Conservation (phyloP, 35 echinoderm and acorn worm species). For the Acanthaster planci region DNA sequence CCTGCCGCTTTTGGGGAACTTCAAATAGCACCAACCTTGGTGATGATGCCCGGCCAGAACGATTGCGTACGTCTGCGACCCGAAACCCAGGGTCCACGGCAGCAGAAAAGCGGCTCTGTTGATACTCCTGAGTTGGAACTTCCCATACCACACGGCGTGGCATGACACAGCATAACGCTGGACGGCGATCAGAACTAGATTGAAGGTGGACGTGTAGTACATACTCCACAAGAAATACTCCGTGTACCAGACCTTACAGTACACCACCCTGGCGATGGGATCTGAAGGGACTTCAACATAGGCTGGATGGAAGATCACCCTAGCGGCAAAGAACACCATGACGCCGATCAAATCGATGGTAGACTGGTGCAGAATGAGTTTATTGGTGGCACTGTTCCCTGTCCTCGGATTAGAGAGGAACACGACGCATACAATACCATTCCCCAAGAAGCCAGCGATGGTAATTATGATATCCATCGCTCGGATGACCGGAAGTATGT, state of each 20-base stretch:
- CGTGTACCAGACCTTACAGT: constrained; percentile 2
- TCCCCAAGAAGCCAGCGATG: neutral
- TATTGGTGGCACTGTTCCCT: neutral
- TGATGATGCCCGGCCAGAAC: neutral
- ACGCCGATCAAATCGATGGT: neutral
- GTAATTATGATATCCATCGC: neutral
- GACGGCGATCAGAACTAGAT: constrained; percentile 1
- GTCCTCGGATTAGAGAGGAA: neutral
- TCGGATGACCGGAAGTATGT: neutral
- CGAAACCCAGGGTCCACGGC: neutral
- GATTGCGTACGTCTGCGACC: neutral
- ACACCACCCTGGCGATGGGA: neutral
- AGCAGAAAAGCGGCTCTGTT: neutral
- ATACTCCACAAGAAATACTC: neutral
- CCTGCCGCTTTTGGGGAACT: neutral
- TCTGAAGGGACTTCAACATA: neutral
- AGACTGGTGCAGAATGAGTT: constrained; percentile 19
- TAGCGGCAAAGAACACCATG: neutral
- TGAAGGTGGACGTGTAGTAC: neutral
- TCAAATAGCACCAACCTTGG: neutral
- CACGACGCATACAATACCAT: neutral
- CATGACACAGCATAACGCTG: neutral
- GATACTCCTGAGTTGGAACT: neutral
- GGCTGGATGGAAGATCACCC: neutral
- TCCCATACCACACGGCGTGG: neutral